A percentile compares a stretch with the other conserved stretches of the same genome.
Evolutionary conservation across 2,888 invertebrate genomes (phyloP).

Genomic region (Metacarcinus magister): DNA sequence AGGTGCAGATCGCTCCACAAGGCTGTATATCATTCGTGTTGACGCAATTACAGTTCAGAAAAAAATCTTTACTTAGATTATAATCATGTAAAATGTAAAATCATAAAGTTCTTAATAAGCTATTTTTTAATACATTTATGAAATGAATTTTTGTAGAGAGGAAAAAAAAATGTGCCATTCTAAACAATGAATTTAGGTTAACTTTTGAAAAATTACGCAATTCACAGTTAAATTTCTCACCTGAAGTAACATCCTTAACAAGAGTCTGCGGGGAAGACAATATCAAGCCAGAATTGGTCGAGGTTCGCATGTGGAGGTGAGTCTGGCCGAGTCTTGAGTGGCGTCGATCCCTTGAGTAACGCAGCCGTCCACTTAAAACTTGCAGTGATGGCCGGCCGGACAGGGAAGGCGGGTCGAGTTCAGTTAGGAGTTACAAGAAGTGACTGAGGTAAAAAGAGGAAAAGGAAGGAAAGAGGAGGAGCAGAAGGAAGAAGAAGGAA

Average conservation of each 20-base stretch:
- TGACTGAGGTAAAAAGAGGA: background rate
- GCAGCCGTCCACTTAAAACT: slow-evolving; percentile 40
- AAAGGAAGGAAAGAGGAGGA: background rate
- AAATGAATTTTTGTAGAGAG: background rate
- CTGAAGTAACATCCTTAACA: background rate
- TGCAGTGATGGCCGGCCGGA: slow-evolving; percentile 28
- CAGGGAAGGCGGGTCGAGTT: background rate
- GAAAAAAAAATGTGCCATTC: background rate
- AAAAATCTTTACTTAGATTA: background rate
- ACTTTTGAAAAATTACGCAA: background rate
- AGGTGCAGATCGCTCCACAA: background rate
- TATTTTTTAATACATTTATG: background rate
- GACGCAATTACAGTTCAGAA: background rate
- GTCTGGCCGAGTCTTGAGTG: background rate
- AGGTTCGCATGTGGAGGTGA: background rate
- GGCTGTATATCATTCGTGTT: background rate
- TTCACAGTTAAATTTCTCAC: background rate
- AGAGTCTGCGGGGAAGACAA: background rate
- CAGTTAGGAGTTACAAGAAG: slow-evolving; percentile 41
- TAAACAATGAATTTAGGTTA: background rate
- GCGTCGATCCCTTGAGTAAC: slow-evolving; percentile 6
- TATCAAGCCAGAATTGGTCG: background rate
- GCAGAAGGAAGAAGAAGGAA: background rate
- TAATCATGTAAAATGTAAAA: background rate
- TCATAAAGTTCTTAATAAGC: background rate